Conservation (phyloP, 2,797 vertebrate genomes). For the Characodon lateralis region DNA sequence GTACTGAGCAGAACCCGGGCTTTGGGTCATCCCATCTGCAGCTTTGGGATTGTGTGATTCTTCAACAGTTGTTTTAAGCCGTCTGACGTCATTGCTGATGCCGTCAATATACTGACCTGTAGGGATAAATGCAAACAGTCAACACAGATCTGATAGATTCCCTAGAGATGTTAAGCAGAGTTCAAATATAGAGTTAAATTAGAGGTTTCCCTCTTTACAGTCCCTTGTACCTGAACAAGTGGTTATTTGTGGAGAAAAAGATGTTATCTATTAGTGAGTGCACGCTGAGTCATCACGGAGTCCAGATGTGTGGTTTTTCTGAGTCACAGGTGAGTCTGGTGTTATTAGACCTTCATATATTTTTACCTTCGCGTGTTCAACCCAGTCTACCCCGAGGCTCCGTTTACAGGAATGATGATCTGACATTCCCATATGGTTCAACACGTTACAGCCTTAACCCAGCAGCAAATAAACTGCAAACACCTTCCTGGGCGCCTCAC, state of each 20-base stretch:
- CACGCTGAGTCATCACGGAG: conserved; percentile 64
- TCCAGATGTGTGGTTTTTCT: conserved; percentile 75
- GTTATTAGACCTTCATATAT: conserved; percentile 28
- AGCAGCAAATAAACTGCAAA: conserved; percentile 16
- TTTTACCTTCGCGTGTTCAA: conserved; percentile 37
- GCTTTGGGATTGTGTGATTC: conserved; percentile 56
- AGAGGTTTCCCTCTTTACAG: conserved; percentile 45
- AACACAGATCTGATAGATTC: conserved; percentile 4
- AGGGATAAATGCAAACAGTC: conserved; percentile 18
- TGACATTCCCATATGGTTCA: conserved; percentile 52
- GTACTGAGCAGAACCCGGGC: conserved; percentile 23
- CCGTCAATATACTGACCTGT: conserved; percentile 66
- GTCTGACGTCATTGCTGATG: conserved; percentile 50
- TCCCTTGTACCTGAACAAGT: conserved; percentile 24
- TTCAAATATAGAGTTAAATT: conserved; percentile 23
- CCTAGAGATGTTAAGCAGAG: conserved; percentile 12
- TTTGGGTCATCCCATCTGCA: conserved; percentile 44
- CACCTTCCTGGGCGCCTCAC: neutral
- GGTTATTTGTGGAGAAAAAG: conserved; percentile 43
- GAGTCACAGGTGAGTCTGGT: conserved; percentile 47
- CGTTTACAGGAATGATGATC: conserved; percentile 52
- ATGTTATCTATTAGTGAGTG: conserved; percentile 42
- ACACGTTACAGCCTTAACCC: conserved; percentile 46
- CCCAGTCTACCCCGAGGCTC: conserved; percentile 37
- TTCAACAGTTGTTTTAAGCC: conserved; percentile 58